Base-by-base conservation (phyloP, 2,797 vertebrate species). In the Nyctalus aviator region DNA sequence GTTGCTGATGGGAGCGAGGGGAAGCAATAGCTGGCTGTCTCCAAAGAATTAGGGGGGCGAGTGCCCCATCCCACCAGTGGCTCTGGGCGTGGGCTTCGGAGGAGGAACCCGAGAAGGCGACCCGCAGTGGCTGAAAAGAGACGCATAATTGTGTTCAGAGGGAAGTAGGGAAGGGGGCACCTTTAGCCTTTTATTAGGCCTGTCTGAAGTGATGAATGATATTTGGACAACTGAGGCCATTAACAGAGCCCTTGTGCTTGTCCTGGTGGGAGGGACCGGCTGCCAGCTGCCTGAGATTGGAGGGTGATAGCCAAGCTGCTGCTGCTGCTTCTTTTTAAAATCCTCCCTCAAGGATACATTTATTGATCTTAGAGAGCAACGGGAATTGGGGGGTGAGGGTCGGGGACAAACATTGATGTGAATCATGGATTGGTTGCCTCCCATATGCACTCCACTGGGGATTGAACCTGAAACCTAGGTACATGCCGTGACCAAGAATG, bases 131-230 rank as follows among this genome's bases (percentile, higher is more conserved):
- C 41, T 71, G 88, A 71, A 83, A 94, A 78, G 55, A 88, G 32
- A 57, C 11, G 3, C 23, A 53, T 32, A 27, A 81, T 30, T 50
- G 72, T 68, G 11, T 59, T 94, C 78, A 69, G 76, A 90, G 89
- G 72, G 23, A 32, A 5, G 21, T 25, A 2, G 20, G 59, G 17
- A 48, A n/a, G 79, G 17, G 72, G 64, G 21, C 3, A 41, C 44
- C 50, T 68, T 37, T 32, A 21, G 44, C 77, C 44, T 96, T 96
- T 91, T 62, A 88, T 92, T 93, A 76, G 50, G 32, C 87, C 73
- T 85, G 41, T 88, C 57, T 78, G 72, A 14, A 18, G 32, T 86
- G 79, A 92, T 90, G 30, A 90, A 73, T 93, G 90, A 18, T 46
- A 50, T 94, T 88, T 94, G 79, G 53, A 73, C 64, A 81, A 66